A percentile compares a stretch with the other conserved stretches of the same genome.
Conservation (phyloP, 1,140 invertebrate species). For the Drosophila ironensis region DNA sequence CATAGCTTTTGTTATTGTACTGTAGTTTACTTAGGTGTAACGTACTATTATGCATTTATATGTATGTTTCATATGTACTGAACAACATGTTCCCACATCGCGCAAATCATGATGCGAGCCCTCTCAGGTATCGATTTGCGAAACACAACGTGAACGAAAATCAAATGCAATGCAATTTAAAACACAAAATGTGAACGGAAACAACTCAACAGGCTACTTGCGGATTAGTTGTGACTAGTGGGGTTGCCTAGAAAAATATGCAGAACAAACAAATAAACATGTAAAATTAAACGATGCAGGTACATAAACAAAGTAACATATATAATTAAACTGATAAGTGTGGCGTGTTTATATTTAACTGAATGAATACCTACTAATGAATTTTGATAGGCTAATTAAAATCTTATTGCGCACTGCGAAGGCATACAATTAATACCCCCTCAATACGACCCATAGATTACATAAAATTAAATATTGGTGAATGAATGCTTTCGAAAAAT, state of each 20-base stretch:
- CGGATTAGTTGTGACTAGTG: slow-evolving; percentile 80
- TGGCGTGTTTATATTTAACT: slow-evolving; percentile 7
- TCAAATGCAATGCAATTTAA: slow-evolving; percentile 50
- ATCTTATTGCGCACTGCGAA: too few relatives aligned
- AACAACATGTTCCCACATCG: slow-evolving; percentile 27
- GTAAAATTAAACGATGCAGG: slow-evolving; percentile 23
- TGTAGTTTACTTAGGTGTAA: slow-evolving; percentile 49
- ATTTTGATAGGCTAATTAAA: too few relatives aligned
- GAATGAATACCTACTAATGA: not conserved
- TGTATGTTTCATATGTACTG: slow-evolving; percentile 29
- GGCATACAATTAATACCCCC: too few relatives aligned
- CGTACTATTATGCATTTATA: slow-evolving; percentile 30
- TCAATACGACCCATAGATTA: too few relatives aligned
- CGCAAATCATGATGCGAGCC: slow-evolving; percentile 20
- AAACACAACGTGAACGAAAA: slow-evolving; percentile 51
- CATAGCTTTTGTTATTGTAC: slow-evolving; percentile 20
- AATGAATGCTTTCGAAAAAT: not conserved
- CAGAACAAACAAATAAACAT: slow-evolving; percentile 38
- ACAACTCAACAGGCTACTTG: slow-evolving; percentile 63
- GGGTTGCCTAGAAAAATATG: slow-evolving; percentile 80
- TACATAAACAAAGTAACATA: slow-evolving; percentile 1
- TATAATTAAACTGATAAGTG: not conserved
- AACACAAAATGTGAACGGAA: slow-evolving; percentile 68
- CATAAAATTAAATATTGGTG: too few relatives aligned
- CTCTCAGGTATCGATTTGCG: slow-evolving; percentile 16